phyloP scores from a whole-genome alignment of 1,140 invertebrate genomes.

The Pissodes strobi region DNA sequence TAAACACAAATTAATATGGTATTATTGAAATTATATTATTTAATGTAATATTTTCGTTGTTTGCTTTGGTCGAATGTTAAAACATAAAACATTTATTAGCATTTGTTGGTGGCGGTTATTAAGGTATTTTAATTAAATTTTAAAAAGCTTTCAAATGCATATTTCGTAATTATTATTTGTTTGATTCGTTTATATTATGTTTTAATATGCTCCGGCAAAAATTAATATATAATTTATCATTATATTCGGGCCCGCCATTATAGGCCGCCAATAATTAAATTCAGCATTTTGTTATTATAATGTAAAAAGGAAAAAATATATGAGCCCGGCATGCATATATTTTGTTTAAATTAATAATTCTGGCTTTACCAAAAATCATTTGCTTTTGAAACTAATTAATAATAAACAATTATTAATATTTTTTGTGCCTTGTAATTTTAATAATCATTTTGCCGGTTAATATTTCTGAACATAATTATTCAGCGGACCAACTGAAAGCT shows the following conservation, averaged over 20 bases:
- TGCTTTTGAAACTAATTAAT: slow-evolving; percentile 21
- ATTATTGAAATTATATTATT: slow-evolving; percentile 25
- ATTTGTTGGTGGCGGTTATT: slow-evolving; percentile 25
- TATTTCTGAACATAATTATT: slow-evolving; percentile 12
- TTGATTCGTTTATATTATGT: slow-evolving; percentile 31
- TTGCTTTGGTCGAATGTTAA: slow-evolving; percentile 8
- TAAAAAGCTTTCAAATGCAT: slow-evolving; percentile 30
- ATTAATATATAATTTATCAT: slow-evolving; percentile 34
- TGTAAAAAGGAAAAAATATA: slow-evolving; percentile 10
- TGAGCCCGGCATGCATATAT: not conserved
- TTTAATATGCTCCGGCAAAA: slow-evolving; percentile 25
- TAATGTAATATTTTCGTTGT: slow-evolving; percentile 24
- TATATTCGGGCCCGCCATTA: slow-evolving; percentile 11
- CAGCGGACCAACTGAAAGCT: not conserved
- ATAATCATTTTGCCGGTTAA: slow-evolving; percentile 17
- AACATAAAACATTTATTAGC: slow-evolving; percentile 26
- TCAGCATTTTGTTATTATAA: slow-evolving; percentile 15
- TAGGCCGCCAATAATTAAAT: slow-evolving; percentile 16
- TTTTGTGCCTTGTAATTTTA: slow-evolving; percentile 13
- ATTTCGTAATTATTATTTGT: slow-evolving; percentile 30
- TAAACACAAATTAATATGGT: slow-evolving; percentile 14
- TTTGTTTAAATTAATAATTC: slow-evolving; percentile 26
- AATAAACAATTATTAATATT: slow-evolving; percentile 24
- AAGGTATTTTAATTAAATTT: slow-evolving; percentile 33
- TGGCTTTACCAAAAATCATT: slow-evolving; percentile 18